Percentiles rank a stretch among this genome's conserved stretches.
phyloP scores from a whole-genome alignment of 1,140 invertebrate genomes.

The Drosophila subpulchrella region DNA sequence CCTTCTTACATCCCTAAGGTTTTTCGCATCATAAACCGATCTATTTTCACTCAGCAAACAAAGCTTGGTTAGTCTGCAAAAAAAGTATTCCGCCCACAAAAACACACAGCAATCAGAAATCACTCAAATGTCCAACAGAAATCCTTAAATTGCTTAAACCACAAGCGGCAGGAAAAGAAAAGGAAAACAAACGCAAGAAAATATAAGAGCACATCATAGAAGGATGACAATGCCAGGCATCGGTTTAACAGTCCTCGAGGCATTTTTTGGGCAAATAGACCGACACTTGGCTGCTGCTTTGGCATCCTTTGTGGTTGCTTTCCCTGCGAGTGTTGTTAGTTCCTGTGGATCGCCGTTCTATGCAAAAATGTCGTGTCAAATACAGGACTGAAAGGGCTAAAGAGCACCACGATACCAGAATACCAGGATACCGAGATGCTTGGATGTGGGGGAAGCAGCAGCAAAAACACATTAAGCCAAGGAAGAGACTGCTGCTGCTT shows the following conservation, averaged over 20 bases:
- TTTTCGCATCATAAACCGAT: slow-evolving; percentile 34
- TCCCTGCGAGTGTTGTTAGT: slow-evolving; percentile 38
- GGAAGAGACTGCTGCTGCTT: slow-evolving; percentile 18
- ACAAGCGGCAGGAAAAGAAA: slow-evolving; percentile 11
- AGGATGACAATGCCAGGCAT: slow-evolving; percentile 42
- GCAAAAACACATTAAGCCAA: slow-evolving; percentile 70
- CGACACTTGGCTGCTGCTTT: slow-evolving; percentile 69
- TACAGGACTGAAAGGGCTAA: slow-evolving; percentile 55
- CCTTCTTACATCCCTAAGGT: slow-evolving; percentile 17
- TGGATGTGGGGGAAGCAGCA: slow-evolving; percentile 32
- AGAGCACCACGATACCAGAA: background rate
- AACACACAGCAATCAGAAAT: slow-evolving; percentile 37
- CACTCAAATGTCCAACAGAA: slow-evolving; percentile 50
- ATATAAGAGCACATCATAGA: slow-evolving; percentile 10
- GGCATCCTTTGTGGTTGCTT: slow-evolving; percentile 61
- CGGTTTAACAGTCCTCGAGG: slow-evolving; percentile 57
- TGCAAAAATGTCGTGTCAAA: slow-evolving; percentile 68
- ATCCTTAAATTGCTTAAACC: slow-evolving; percentile 59
- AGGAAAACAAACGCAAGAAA: slow-evolving; percentile 30
- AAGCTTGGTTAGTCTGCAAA: background rate
- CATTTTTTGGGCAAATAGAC: slow-evolving; percentile 66
- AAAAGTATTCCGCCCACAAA: slow-evolving; percentile 3
- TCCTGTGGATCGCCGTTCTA: slow-evolving; percentile 42
- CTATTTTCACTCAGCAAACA: slow-evolving; percentile 41
- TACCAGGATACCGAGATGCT: background rate